Evolutionary conservation across 2,888 invertebrate species (phyloP).

Genomic region (Lycia hirtaria): DNA sequence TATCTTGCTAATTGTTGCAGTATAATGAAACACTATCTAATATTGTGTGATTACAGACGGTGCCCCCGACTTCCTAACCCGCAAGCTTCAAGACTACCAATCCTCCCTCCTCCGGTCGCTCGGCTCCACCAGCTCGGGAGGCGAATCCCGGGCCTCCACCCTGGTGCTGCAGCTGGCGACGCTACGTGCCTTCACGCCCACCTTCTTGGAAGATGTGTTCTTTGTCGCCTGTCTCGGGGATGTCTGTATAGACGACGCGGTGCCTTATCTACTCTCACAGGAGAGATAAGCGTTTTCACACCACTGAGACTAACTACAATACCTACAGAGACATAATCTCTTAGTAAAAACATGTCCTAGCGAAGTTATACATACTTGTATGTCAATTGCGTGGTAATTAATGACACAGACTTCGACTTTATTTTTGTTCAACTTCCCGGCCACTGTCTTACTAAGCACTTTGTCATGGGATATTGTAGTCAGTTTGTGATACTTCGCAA

Average conservation of each 20-base stretch:
- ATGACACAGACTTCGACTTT: too few relatives aligned
- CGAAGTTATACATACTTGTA: too few relatives aligned
- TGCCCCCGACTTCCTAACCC: constrained; percentile 74
- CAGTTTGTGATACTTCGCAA: too few relatives aligned
- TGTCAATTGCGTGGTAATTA: too few relatives aligned
- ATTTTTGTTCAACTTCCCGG: too few relatives aligned
- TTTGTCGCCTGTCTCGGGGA: constrained; percentile 96
- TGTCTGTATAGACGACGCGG: constrained; percentile 97
- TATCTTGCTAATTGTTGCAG: too few relatives aligned
- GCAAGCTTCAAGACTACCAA: constrained; percentile 81
- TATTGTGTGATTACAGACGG: constrained; percentile 64
- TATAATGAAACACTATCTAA: not conserved
- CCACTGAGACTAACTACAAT: not conserved
- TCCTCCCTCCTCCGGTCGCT: constrained; percentile 80
- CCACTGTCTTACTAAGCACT: too few relatives aligned
- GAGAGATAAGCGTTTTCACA: constrained; percentile 6
- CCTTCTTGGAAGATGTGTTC: constrained; percentile 95
- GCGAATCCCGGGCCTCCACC: constrained; percentile 83
- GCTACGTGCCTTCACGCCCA: constrained; percentile 89
- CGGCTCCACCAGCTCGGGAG: constrained; percentile 50
- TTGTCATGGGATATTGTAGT: too few relatives aligned
- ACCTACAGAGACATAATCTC: not conserved
- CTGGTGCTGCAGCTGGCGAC: constrained; percentile 90
- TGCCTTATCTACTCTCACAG: constrained; percentile 93
- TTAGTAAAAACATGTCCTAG: too few relatives aligned